Evolutionary conservation across 2,888 invertebrate genomes (phyloP), one percentile per base, ranked within the genome.

Genomic region (Minunthozetes semirufus): DNA sequence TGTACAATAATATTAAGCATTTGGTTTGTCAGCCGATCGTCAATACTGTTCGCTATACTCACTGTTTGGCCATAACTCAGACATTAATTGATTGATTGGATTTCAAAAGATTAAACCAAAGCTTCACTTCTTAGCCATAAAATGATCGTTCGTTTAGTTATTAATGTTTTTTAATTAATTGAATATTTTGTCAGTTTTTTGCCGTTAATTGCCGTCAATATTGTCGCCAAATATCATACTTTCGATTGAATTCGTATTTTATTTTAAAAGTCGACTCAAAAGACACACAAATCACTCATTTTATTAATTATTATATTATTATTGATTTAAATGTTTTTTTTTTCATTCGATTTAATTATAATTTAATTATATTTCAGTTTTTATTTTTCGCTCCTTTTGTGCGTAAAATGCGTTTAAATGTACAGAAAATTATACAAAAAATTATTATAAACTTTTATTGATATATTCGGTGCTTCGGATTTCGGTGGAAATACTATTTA

Each of bases 41-140:
- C 56, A 56, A 56, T 56, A 56, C 56, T 56, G 48, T 48, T 17
- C 17, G 48, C 56, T 56, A 61, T 61, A n/a, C 61, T 33, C 27
- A 33, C 38, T 63, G n/a, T 63, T 63, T 63, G 63, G 63, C 63
- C 63, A 63, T 63, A 63, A 63, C 25, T 56, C 22, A 25, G 22
- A 56, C 27, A 63, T 63, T 33, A 33, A 33, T 63, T 63, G 29
- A 33, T 19, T 63, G 63, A 33, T 63, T 63, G 63, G 27, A 29
- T 9, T 13, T 33, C 33, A 33, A 8, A 38, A 63, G n/a, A n/a
- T 63, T 63, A 63, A 63, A 63, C 63, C 63, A 63, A 63, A 63
- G 63, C 63, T 63, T 63, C 63, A 63, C 63, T 63, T 56, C 11
- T 53, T 61, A 63, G 63, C 63, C 63, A 63, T 63, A 63, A 63